Percentiles rank a stretch among this genome's conserved stretches.
phyloP scores from a whole-genome alignment of 2,888 invertebrate species.

The Cecidostiba fungosa region DNA sequence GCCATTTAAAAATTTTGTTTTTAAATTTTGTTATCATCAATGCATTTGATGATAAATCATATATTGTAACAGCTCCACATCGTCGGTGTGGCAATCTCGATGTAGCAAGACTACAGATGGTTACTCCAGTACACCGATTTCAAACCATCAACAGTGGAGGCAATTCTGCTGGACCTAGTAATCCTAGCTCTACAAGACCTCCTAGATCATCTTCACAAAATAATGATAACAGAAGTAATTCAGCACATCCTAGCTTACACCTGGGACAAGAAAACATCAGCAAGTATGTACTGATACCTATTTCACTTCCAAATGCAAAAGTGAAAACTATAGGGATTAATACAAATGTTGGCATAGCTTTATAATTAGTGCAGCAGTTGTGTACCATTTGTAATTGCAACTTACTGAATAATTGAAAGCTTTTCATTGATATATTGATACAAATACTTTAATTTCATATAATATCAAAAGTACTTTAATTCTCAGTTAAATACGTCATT shows the following conservation, averaged over 20 bases:
- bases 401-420: no score
- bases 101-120: slow-evolving; percentile 83
- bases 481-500: no score
- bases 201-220: slow-evolving; percentile 67
- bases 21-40: no score
- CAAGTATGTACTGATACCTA: slow-evolving; percentile 73
- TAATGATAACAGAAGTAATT: slow-evolving; percentile 68
- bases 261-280: slow-evolving; percentile 69
- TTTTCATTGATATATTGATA: no score
- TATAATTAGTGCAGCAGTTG: no score
- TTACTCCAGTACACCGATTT: slow-evolving; percentile 87
- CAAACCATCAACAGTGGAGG: slow-evolving; percentile 83
- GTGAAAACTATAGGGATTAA: not conserved
- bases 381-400: no score
- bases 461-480: not conserved
- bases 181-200: slow-evolving; percentile 68
- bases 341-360: no score
- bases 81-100: slow-evolving; percentile 53
- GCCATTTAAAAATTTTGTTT: not conserved
- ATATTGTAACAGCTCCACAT: slow-evolving; percentile 52
- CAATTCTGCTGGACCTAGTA: slow-evolving; percentile 81
- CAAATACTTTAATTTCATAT: not conserved
- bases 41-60: slow-evolving; percentile 9
- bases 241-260: slow-evolving; percentile 67
- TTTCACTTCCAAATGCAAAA: not conserved